Conservation (phyloP, 2,888 invertebrate genomes). For the Melitaea athalia region DNA sequence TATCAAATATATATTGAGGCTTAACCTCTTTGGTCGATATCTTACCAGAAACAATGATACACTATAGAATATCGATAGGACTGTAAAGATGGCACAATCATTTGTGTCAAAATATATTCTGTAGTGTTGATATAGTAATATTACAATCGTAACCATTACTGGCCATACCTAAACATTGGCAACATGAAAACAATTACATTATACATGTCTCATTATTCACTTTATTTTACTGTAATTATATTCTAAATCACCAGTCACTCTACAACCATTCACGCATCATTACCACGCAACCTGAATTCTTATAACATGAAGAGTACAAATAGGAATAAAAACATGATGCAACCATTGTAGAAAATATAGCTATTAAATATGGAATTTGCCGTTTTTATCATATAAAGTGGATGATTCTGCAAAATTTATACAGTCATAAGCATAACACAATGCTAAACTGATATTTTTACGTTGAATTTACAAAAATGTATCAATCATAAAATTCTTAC, state of each 20-base stretch:
- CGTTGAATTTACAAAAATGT: background rate
- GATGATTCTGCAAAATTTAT: background rate
- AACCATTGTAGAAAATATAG: constrained; percentile 23
- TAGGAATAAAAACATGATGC: constrained; percentile 21
- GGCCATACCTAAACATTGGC: constrained; percentile 63
- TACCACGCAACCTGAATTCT: constrained; percentile 41
- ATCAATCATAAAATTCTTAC: background rate
- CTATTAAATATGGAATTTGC: constrained; percentile 12
- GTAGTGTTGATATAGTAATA: constrained; percentile 45
- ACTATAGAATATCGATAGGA: constrained; percentile 38
- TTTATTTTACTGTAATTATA: constrained; percentile 49
- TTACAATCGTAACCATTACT: constrained; percentile 58
- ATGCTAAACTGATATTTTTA: background rate
- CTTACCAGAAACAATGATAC: constrained; percentile 43
- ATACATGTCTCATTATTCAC: constrained; percentile 29
- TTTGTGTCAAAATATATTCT: constrained; percentile 56
- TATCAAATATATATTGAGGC: constrained; percentile 42
- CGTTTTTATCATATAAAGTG: background rate
- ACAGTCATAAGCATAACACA: constrained; percentile 14
- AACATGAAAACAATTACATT: constrained; percentile 50
- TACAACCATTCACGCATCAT: constrained; percentile 16
- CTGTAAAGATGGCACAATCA: constrained; percentile 64
- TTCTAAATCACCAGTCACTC: constrained; percentile 48
- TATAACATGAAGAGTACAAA: constrained; percentile 36
- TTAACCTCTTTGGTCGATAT: constrained; percentile 42